A percentile compares a stretch with the other conserved stretches of the same genome.
Conservation (phyloP, 2,888 invertebrate genomes). For the Podabrus alpinus region DNA sequence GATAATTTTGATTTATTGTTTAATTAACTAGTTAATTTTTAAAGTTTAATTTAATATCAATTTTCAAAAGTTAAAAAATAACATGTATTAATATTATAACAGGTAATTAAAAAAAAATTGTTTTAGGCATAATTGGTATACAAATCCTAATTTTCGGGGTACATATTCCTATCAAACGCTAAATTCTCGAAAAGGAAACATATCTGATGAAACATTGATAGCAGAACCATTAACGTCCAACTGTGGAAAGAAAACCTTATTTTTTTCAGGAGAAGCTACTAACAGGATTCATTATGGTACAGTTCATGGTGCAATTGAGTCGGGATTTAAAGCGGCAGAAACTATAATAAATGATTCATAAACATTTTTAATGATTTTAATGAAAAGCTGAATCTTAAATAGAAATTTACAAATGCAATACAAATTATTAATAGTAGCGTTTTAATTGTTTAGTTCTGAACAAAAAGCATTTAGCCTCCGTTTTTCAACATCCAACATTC, state of each 20-base stretch:
- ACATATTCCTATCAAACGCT: slow-evolving; percentile 67
- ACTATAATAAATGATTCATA: slow-evolving; percentile 35
- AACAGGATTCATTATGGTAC: slow-evolving; percentile 51
- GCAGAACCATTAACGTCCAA: slow-evolving; percentile 47
- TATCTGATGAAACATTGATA: neutral
- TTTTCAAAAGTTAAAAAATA: too few relatives aligned
- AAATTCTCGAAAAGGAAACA: slow-evolving; percentile 55
- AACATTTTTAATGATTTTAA: too few relatives aligned
- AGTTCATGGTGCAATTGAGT: slow-evolving; percentile 57
- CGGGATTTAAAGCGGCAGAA: slow-evolving; percentile 56
- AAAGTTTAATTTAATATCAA: too few relatives aligned
- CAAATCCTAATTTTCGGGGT: slow-evolving; percentile 67
- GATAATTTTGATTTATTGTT: too few relatives aligned
- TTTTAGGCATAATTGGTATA: slow-evolving; percentile 59
- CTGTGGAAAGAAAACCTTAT: slow-evolving; percentile 47
- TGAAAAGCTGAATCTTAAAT: neutral
- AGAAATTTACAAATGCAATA: too few relatives aligned
- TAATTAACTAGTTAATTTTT: too few relatives aligned
- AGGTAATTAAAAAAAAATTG: too few relatives aligned
- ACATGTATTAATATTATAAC: too few relatives aligned
- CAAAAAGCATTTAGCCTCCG: too few relatives aligned
- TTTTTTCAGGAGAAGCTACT: slow-evolving; percentile 63
- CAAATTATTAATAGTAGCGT: too few relatives aligned
- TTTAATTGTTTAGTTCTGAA: too few relatives aligned
- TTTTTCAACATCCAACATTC: too few relatives aligned